Evolutionary conservation across 2,888 invertebrate genomes (phyloP).

Genomic region (Petrophora chlorosata): DNA sequence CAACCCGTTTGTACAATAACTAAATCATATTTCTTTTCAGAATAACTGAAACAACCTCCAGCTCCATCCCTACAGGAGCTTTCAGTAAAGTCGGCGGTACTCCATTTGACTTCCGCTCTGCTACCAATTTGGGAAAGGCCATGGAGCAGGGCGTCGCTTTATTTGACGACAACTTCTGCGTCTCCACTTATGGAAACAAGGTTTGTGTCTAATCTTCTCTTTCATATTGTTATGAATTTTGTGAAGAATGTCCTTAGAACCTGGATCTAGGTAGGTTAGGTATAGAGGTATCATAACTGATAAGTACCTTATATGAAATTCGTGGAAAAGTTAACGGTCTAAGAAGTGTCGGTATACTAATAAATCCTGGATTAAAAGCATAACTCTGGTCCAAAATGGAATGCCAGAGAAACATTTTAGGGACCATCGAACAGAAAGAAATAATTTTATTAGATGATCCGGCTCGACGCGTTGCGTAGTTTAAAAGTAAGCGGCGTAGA

Average conservation of each 20-base stretch:
- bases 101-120: slow-evolving; percentile 88
- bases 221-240: background rate
- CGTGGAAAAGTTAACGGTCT: too few species aligned
- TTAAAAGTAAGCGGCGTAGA: too few species aligned
- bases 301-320: too few species aligned
- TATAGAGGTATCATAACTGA: too few species aligned
- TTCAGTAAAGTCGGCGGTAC: slow-evolving; percentile 85
- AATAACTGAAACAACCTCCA: slow-evolving; percentile 65
- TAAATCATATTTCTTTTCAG: slow-evolving; percentile 39
- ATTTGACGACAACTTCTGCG: slow-evolving; percentile 93
- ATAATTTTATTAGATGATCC: too few species aligned
- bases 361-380: too few species aligned
- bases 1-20: background rate
- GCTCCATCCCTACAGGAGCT: slow-evolving; percentile 70
- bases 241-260: background rate
- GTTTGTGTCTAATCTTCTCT: slow-evolving; percentile 40
- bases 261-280: background rate
- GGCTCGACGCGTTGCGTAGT: too few species aligned
- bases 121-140: slow-evolving; percentile 86
- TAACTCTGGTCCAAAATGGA: too few species aligned
- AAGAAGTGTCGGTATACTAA: too few species aligned
- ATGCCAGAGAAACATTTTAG: too few species aligned
- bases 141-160: slow-evolving; percentile 86
- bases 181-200: slow-evolving; percentile 72
- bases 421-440: too few species aligned